phyloP scores from a whole-genome alignment of 2,113 vertebrate genomes.

The Oryctolagus cuniculus region DNA sequence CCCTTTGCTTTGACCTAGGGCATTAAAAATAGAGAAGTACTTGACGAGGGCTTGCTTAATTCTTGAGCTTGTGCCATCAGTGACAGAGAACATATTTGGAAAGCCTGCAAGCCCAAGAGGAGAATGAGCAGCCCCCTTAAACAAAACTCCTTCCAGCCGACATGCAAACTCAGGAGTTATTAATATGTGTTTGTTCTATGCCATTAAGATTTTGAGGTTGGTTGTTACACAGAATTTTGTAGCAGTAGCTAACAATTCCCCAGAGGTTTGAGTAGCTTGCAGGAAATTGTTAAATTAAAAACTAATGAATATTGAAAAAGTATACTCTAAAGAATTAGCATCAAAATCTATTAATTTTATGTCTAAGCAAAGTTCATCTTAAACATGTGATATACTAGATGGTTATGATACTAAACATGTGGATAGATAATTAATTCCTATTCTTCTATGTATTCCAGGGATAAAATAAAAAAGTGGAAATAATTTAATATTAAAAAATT shows the following conservation, averaged over 20 bases:
- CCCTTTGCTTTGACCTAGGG: background rate
- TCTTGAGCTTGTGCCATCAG: background rate
- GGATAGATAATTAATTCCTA: background rate
- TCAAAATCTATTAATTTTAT: constrained; percentile 40
- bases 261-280: background rate
- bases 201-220: background rate
- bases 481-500: constrained; percentile 46
- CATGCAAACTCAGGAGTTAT: background rate
- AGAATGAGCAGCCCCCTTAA: background rate
- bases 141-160: background rate
- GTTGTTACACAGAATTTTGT: background rate
- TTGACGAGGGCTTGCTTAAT: background rate
- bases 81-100: accelerated
- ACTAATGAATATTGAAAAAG: background rate
- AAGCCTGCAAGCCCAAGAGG: too few relatives aligned
- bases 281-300: constrained; percentile 30
- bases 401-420: background rate
- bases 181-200: background rate
- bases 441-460: background rate
- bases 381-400: background rate
- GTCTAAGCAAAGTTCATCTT: background rate
- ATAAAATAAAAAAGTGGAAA: constrained; percentile 60
- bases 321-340: background rate
- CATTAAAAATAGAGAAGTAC: background rate
- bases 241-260: background rate